A percentile compares a stretch with the other conserved stretches of the same genome.
phyloP scores from a whole-genome alignment of 2,888 invertebrate species.

The Odiellus spinosus region DNA sequence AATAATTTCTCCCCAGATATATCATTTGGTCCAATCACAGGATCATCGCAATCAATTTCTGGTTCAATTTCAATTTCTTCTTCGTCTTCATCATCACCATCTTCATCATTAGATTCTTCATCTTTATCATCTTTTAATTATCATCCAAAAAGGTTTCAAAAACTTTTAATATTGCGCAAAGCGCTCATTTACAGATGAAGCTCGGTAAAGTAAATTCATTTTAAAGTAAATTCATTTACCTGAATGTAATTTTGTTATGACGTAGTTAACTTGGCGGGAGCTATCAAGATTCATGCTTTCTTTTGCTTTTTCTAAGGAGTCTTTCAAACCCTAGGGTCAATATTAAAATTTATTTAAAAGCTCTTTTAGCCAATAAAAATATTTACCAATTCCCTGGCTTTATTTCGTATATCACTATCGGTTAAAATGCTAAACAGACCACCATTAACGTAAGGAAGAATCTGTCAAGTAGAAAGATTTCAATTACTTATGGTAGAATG shows the following conservation, averaged over 20 bases:
- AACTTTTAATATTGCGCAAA: too few species aligned
- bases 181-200: too few species aligned
- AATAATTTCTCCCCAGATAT: constrained; percentile 29
- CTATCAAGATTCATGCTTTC: too few species aligned
- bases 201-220: too few species aligned
- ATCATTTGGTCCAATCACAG: constrained; percentile 27
- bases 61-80: constrained; percentile 31
- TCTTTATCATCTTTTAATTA: constrained; percentile 9
- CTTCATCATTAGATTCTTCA: constrained; percentile 15
- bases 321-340: background rate
- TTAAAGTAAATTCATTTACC: too few species aligned
- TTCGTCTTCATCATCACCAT: constrained; percentile 31
- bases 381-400: constrained; percentile 33
- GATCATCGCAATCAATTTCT: constrained; percentile 36
- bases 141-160: background rate
- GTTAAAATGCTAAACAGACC: constrained; percentile 38
- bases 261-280: too few species aligned
- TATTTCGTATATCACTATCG: constrained; percentile 33
- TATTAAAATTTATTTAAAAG: background rate
- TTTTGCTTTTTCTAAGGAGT: too few species aligned
- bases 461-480: constrained; percentile 28
- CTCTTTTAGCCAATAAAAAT: constrained; percentile 5
- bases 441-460: constrained; percentile 39
- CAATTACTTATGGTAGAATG: too few species aligned
- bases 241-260: too few species aligned